A percentile compares a stretch with the other conserved stretches of the same genome.
Conservation (phyloP, 1,140 invertebrate genomes). For the Heliconius hewitsoni region DNA sequence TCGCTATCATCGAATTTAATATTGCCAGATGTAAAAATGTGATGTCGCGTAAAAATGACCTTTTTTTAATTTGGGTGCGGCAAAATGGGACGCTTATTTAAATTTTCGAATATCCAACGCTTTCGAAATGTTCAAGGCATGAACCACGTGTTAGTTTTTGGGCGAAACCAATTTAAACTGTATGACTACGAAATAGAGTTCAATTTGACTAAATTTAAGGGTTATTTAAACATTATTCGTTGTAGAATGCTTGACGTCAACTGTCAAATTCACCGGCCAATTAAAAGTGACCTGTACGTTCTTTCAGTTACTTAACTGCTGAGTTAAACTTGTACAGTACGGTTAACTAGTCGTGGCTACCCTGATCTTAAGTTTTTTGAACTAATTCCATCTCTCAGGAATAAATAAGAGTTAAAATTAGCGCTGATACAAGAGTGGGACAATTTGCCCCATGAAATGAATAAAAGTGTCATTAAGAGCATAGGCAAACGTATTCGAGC, state of each 20-base stretch:
- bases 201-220: slow-evolving; percentile 39
- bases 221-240: slow-evolving; percentile 44
- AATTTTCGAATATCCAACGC: slow-evolving; percentile 49
- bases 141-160: slow-evolving; percentile 24
- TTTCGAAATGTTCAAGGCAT: slow-evolving; percentile 42
- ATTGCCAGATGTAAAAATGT: slow-evolving; percentile 63
- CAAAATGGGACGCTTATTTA: slow-evolving; percentile 56
- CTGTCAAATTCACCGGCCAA: slow-evolving; percentile 46
- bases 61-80: slow-evolving; percentile 54
- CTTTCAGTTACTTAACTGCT: slow-evolving; percentile 11
- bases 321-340: slow-evolving; percentile 31
- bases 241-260: slow-evolving; percentile 49
- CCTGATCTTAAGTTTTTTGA: too few relatives aligned
- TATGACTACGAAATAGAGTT: neutral
- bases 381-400: too few relatives aligned
- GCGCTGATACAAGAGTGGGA: too few relatives aligned
- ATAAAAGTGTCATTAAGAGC: too few relatives aligned
- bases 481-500: too few relatives aligned
- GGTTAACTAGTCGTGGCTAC: too few relatives aligned
- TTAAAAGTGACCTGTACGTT: slow-evolving; percentile 25
- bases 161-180: neutral
- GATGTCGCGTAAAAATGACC: slow-evolving; percentile 51
- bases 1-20: slow-evolving; percentile 58
- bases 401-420: too few relatives aligned
- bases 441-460: too few relatives aligned